These are phyloP conservation scores for Picathartes gymnocephalus DNA, from an alignment of 2,113 vertebrate genomes.

Conservation along the genomic window DNA sequence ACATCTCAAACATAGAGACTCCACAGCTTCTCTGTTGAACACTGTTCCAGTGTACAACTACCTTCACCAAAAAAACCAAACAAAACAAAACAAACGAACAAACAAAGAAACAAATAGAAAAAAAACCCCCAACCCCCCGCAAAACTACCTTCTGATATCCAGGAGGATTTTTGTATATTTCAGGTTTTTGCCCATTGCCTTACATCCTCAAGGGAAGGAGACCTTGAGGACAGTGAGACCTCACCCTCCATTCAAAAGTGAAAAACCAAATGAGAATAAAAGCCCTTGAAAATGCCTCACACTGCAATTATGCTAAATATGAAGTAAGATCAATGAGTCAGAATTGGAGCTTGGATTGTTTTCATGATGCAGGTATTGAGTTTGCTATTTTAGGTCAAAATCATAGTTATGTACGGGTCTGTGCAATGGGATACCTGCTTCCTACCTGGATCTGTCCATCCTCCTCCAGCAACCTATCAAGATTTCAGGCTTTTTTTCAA, in stretches of 20 bases:
- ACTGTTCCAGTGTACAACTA: not conserved
- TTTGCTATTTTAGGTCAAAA: not conserved
- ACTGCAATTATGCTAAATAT: not conserved
- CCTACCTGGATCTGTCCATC: not conserved
- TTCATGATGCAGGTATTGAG: not conserved
- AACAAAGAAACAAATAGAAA: not conserved
- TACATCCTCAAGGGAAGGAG: not conserved
- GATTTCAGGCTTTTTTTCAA: not conserved
- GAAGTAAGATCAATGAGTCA: not conserved
- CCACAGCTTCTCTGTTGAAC: not conserved
- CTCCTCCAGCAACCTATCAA: not conserved
- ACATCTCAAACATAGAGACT: not conserved
- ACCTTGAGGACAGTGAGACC: not conserved
- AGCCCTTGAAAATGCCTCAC: not conserved
- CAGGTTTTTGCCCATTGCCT: not conserved
- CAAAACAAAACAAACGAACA: too few relatives aligned
- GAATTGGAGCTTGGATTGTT: not conserved
- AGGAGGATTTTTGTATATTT: not conserved
- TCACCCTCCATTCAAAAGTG: not conserved
- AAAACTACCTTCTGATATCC: not conserved
- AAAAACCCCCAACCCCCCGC: too few relatives aligned
- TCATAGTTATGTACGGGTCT: not conserved
- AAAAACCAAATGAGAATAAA: not conserved
- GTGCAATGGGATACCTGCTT: not conserved
- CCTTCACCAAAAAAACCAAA: not conserved